Evolutionary conservation across 2,797 vertebrate species (phyloP).

Genomic region (Syncerus caffer): DNA sequence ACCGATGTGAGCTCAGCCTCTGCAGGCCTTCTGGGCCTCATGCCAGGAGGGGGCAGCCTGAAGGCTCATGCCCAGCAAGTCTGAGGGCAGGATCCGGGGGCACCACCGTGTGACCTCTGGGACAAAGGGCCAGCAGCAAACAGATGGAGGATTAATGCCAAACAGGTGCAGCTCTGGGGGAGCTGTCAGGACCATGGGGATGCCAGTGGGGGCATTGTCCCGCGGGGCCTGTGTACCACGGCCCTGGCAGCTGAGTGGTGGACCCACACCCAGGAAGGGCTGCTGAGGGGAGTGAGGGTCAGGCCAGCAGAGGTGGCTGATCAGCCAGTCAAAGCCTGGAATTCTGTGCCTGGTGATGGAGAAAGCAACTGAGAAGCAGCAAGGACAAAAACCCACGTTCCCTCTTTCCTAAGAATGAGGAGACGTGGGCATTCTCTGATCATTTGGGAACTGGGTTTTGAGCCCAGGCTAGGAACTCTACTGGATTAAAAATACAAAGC

Average conservation of each 20-base stretch:
- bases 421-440: not conserved
- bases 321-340: not conserved
- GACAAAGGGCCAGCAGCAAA: not conserved
- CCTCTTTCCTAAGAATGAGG: not conserved
- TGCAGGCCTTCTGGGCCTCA: not conserved
- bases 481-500: not conserved
- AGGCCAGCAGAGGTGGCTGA: not conserved
- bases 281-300: not conserved
- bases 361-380: not conserved
- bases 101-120: not conserved
- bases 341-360: not conserved
- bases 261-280: not conserved
- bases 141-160: not conserved
- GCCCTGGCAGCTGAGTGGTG: not conserved
- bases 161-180: not conserved
- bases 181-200: not conserved
- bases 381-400: not conserved
- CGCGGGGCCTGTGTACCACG: rapidly evolving
- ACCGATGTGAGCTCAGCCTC: not conserved
- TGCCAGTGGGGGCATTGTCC: no score
- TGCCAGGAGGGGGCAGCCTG: not conserved
- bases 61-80: not conserved
- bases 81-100: not conserved
- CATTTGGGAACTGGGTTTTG: not conserved
- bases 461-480: not conserved